A percentile compares a stretch with the other conserved stretches of the same genome.
These are phyloP conservation scores for Periparus ater DNA, from an alignment of 2,797 vertebrate species.

Conservation along the genomic window DNA sequence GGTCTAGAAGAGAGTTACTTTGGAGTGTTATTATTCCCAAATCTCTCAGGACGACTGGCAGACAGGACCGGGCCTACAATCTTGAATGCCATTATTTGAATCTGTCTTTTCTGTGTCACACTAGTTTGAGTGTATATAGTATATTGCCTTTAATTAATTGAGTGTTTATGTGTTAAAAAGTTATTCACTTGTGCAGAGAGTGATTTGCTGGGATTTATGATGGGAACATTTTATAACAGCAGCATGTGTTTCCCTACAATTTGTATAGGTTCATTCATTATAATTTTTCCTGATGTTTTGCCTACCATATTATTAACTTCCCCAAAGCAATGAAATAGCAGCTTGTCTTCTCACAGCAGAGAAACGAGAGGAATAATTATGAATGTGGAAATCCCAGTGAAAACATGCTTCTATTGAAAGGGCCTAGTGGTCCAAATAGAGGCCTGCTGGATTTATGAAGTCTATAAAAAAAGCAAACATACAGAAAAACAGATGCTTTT, in stretches of 20 bases:
- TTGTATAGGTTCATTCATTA: slow-evolving; percentile 85
- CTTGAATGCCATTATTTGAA: slow-evolving; percentile 68
- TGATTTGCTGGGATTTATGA: slow-evolving; percentile 80
- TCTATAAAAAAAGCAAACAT: slow-evolving; percentile 73
- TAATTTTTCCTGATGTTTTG: slow-evolving; percentile 86
- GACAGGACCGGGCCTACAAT: slow-evolving; percentile 32
- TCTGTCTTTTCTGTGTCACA: slow-evolving; percentile 71
- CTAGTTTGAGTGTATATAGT: slow-evolving; percentile 69
- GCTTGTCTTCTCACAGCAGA: slow-evolving; percentile 80
- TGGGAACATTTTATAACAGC: slow-evolving; percentile 81
- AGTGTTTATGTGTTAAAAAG: slow-evolving; percentile 83
- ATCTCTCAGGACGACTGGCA: slow-evolving; percentile 39
- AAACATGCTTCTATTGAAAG: slow-evolving; percentile 82
- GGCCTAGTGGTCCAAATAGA: slow-evolving; percentile 75
- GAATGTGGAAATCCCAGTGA: slow-evolving; percentile 83
- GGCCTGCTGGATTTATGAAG: slow-evolving; percentile 77
- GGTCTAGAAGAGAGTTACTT: slow-evolving; percentile 34
- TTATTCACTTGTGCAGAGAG: slow-evolving; percentile 82
- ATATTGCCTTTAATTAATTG: slow-evolving; percentile 82
- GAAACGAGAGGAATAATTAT: slow-evolving; percentile 82
- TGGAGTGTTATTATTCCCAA: slow-evolving; percentile 48
- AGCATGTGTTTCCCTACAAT: slow-evolving; percentile 77
- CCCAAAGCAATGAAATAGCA: slow-evolving; percentile 82
- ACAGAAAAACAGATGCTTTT: slow-evolving; percentile 76
- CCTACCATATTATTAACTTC: slow-evolving; percentile 85